phyloP scores from a whole-genome alignment of 2,888 invertebrate genomes.

The Drosophila robusta region DNA sequence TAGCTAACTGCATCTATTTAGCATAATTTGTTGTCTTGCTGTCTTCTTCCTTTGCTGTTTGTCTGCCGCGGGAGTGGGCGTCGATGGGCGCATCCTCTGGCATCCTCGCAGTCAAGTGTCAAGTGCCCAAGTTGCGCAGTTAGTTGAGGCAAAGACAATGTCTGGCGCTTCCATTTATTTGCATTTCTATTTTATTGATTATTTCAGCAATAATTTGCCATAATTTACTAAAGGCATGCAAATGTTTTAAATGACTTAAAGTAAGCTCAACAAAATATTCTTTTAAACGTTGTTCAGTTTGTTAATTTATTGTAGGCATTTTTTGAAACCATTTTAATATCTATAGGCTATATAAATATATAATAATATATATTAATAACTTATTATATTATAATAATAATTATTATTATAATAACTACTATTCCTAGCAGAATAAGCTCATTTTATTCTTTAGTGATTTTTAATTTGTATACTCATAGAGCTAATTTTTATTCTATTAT shows the following conservation, averaged over 20 bases:
- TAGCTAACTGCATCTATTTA: slow-evolving; percentile 72
- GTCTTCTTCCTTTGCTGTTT: slow-evolving; percentile 12
- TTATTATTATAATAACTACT: too few species aligned
- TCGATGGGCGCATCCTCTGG: not conserved
- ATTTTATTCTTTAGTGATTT: too few species aligned
- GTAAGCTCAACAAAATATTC: too few species aligned
- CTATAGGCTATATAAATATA: too few species aligned
- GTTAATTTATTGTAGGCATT: too few species aligned
- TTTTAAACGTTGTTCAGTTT: too few species aligned
- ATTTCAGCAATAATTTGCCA: slow-evolving; percentile 26
- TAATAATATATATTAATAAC: too few species aligned
- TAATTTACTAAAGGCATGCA: slow-evolving; percentile 8
- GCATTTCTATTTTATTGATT: slow-evolving; percentile 28
- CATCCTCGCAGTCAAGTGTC: slow-evolving; percentile 45
- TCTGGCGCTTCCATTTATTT: slow-evolving; percentile 34
- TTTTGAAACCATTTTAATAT: too few species aligned
- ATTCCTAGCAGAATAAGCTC: too few species aligned
- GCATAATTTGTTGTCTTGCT: slow-evolving; percentile 75
- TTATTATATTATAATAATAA: too few species aligned
- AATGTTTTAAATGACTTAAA: not conserved
- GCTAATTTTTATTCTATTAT: too few species aligned
- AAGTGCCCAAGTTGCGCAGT: slow-evolving; percentile 54
- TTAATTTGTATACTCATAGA: too few species aligned
- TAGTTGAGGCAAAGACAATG: slow-evolving; percentile 33
- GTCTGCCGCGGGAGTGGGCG: slow-evolving; percentile 13